Evolutionary conservation across 2,113 vertebrate genomes (phyloP).

Genomic region (Pan troglodytes): NHGRI_mPanTro3-v2.1_pri NC_072398.2:164437501-164438000

Average conservation of each 20-base stretch:
- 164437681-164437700: background rate
- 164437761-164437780: background rate
- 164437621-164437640: background rate
- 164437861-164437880: no score
- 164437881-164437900: background rate
- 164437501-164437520: background rate
- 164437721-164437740: constrained; percentile 19
- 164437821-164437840: background rate
- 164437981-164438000: no score
- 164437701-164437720: background rate
- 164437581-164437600: background rate
- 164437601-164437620: background rate
- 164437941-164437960: background rate
- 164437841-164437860: background rate
- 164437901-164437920: background rate
- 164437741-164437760: background rate
- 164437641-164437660: background rate
- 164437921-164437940: background rate
- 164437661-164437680: background rate
- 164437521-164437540: background rate
- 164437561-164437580: background rate
- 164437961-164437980: background rate
- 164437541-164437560: background rate
- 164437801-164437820: background rate
- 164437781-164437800: background rate